Conservation (phyloP, 2,113 vertebrate genomes). For the Aptenodytes patagonicus region DNA sequence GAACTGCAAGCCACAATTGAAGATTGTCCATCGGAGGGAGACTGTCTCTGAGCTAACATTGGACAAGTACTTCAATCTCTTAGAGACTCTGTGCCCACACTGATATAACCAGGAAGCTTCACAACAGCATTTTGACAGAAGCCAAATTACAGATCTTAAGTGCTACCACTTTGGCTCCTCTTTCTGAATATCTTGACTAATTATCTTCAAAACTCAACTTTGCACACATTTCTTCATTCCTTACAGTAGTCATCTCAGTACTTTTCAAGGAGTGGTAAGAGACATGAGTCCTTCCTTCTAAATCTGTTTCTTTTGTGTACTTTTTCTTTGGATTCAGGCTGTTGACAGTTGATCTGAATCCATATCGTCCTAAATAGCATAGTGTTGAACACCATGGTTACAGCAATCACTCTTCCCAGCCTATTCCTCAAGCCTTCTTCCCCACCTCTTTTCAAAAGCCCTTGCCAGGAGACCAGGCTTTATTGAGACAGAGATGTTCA, state of each 20-base stretch:
- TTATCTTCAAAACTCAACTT: not conserved
- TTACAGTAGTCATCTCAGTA: not conserved
- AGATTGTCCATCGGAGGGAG: not conserved
- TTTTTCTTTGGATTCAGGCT: not conserved
- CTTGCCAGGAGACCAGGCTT: not conserved
- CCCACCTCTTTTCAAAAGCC: not conserved
- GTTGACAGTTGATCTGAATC: not conserved
- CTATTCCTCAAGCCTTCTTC: not conserved
- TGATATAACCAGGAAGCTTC: not conserved
- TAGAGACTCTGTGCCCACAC: not conserved
- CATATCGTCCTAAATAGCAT: not conserved
- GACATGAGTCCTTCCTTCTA: not conserved
- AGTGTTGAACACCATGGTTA: not conserved
- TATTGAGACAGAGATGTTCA: not conserved
- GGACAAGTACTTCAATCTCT: not conserved
- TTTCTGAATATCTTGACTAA: not conserved
- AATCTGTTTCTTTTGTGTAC: not conserved
- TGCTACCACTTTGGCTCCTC: not conserved
- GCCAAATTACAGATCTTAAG: not conserved
- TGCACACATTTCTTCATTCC: not conserved
- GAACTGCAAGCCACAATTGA: not conserved
- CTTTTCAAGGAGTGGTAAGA: not conserved
- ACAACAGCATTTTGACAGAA: not conserved
- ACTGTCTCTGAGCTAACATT: not conserved
- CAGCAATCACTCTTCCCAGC: not conserved